A percentile compares a stretch with the other conserved stretches of the same genome.
Conservation (phyloP, 2,113 vertebrate genomes). For the Xiphophorus hellerii region DNA sequence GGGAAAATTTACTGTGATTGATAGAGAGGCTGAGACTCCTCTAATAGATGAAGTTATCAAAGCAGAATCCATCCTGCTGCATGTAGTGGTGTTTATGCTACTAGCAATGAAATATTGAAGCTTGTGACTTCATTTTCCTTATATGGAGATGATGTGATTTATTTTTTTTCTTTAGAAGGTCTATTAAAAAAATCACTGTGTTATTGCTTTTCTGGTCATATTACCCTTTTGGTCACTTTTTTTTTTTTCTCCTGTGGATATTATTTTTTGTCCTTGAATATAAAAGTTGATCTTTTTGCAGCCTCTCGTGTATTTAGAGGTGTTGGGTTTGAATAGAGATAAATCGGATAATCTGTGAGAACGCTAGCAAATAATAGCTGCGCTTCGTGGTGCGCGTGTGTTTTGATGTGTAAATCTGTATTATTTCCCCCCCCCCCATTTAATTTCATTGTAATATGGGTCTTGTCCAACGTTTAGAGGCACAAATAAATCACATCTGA, state of each 20-base stretch:
- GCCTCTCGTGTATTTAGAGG: too few species aligned
- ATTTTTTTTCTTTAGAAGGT: too few species aligned
- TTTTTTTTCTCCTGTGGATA: too few species aligned
- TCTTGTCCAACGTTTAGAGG: neutral
- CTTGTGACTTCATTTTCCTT: neutral
- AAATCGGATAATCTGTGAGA: conserved; percentile 16
- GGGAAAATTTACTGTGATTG: conserved; percentile 3
- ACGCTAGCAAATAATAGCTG: conserved; percentile 32
- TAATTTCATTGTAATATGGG: conserved; percentile 19
- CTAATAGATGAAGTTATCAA: conserved; percentile 24
- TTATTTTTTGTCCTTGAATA: neutral
- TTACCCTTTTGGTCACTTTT: neutral
- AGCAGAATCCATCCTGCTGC: conserved; percentile 1
- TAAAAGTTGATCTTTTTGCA: neutral
- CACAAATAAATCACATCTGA: conserved; percentile 51
- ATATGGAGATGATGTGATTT: conserved; percentile 12
- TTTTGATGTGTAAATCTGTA: conserved; percentile 32
- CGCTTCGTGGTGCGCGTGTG: conserved; percentile 15
- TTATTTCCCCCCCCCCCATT: neutral
- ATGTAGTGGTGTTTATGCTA: neutral
- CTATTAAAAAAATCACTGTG: too few species aligned
- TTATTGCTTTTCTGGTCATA: neutral
- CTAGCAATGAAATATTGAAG: conserved; percentile 12
- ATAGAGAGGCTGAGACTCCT: conserved; percentile 16
- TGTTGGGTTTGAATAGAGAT: neutral